Percentiles rank a stretch among this genome's conserved stretches.
Conservation (phyloP, 2,113 vertebrate species). For the rabbit (Oryctolagus cuniculus) region DNA sequence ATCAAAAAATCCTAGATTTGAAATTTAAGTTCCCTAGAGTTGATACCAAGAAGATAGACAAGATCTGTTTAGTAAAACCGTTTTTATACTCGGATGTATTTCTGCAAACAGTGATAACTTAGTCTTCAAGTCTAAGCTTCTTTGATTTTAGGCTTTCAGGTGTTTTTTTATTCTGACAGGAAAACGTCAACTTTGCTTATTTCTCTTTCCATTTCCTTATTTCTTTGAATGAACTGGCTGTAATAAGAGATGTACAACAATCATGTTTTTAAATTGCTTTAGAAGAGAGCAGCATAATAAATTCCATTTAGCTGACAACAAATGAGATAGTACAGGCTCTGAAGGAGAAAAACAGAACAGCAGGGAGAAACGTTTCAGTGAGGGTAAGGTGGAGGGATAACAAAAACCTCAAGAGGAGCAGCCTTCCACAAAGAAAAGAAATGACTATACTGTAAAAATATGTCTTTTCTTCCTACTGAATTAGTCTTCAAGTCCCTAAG, state of each 20-base stretch:
- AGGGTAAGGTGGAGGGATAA: not conserved
- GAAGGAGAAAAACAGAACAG: constrained; percentile 61
- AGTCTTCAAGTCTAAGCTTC: constrained; percentile 57
- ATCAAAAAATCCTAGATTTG: constrained; percentile 6
- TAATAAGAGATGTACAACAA: constrained; percentile 80
- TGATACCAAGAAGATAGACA: not conserved
- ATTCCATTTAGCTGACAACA: constrained; percentile 75
- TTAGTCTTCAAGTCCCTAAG: constrained; percentile 18
- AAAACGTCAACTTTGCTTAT: constrained; percentile 69
- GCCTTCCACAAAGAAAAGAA: not conserved
- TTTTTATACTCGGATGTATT: constrained; percentile 34
- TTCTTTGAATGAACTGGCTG: constrained; percentile 75
- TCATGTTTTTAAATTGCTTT: constrained; percentile 79
- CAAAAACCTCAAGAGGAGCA: constrained; percentile 48
- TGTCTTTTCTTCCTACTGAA: constrained; percentile 26
- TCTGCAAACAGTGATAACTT: constrained; percentile 49
- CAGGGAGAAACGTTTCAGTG: constrained; percentile 46
- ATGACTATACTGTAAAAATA: not conserved
- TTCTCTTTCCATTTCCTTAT: constrained; percentile 68
- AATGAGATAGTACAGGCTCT: constrained; percentile 65
- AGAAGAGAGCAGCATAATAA: constrained; percentile 73
- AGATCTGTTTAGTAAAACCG: constrained; percentile 41
- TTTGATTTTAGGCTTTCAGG: constrained; percentile 59
- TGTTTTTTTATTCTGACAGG: not conserved
- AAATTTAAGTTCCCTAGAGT: constrained; percentile 36